Base-by-base conservation (phyloP, 2,113 vertebrate genomes). In the Tricholaema leucomelas region DNA sequence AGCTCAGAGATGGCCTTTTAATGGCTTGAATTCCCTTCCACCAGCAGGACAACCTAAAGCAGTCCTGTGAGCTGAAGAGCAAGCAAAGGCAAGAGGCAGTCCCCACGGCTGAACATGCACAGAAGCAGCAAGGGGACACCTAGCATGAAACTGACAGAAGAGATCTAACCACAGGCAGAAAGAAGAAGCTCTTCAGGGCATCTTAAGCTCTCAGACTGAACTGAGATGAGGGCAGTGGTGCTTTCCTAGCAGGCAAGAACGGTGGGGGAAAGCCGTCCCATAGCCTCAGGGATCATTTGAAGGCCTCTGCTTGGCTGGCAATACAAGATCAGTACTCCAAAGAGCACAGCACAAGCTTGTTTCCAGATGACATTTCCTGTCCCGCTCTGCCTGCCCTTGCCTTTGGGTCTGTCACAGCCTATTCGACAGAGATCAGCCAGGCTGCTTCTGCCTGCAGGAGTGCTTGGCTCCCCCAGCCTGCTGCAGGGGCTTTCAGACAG, bases 361-460 rank as follows among this genome's bases (percentile, higher is more conserved):
- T 95, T 90, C 66, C 40, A 81, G 46, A n/a, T 69, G 46, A 83
- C 21, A 67, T 21, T 48, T 90, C 59, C 61, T 40, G 76, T 15
- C 19, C 13, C 27, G 50, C 5, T 27, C 27, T 81, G 21, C 17
- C 64, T 36, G 54, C 59, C 12, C 52, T 20, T 5, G 42, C 50
- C 24, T 82, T 74, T n/a, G 33, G 65, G 77, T 12, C 17, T 46
- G 35, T 35, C 56, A 59, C n/a, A 83, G 74, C 9, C 33, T 23
- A 40, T 87, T 63, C 40, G 46, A 30, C 28, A 77, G 81, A 67
- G 79, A 83, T 14, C 4, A 36, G 36, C 33, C 18, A 20, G 1
- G 3, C 6, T 48, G 11, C 36, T 59, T 60, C 77, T 52, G 17
- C 55, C 54, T 21, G 67, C 48, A 55, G 27, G 44, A 44, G 25